Percentiles rank a stretch among this genome's conserved stretches.
These are phyloP conservation scores for Syngnathus floridae DNA, from an alignment of 2,113 vertebrate genomes.

Conservation along the genomic window DNA sequence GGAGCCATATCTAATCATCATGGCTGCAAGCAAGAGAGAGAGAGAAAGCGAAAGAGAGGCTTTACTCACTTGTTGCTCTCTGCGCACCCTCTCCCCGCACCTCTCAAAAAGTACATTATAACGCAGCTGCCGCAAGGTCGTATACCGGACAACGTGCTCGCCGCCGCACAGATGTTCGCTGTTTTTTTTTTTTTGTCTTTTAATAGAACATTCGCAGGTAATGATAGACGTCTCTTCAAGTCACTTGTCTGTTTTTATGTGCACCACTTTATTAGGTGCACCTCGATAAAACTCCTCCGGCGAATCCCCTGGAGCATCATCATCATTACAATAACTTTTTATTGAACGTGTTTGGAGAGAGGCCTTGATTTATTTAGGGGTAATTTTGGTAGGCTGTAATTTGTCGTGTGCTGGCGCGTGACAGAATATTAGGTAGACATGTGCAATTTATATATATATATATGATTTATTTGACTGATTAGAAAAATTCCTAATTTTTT, in stretches of 20 bases:
- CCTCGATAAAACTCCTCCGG: conserved; percentile 1
- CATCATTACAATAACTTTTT: conserved; percentile 10
- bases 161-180: background rate
- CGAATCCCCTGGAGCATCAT: background rate
- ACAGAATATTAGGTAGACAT: background rate
- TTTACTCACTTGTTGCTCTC: conserved; percentile 63
- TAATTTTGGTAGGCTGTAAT: background rate
- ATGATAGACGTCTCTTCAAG: background rate
- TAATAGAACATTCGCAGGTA: background rate
- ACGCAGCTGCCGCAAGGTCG: background rate
- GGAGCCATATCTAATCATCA: conserved; percentile 63
- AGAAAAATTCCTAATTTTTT: no score
- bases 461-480: background rate
- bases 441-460: background rate
- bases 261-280: conserved; percentile 1
- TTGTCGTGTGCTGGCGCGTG: background rate
- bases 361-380: conserved; percentile 3
- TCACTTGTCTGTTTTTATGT: background rate
- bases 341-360: background rate
- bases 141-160: background rate
- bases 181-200: background rate
- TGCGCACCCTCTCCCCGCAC: background rate
- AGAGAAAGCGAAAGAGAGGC: conserved; percentile 12
- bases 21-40: conserved; percentile 50
- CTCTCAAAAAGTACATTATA: conserved; percentile 8